Evolutionary conservation across 2,797 vertebrate species (phyloP), one percentile per base, ranked within the genome.

Genomic region (Coreius guichenoti): DNA sequence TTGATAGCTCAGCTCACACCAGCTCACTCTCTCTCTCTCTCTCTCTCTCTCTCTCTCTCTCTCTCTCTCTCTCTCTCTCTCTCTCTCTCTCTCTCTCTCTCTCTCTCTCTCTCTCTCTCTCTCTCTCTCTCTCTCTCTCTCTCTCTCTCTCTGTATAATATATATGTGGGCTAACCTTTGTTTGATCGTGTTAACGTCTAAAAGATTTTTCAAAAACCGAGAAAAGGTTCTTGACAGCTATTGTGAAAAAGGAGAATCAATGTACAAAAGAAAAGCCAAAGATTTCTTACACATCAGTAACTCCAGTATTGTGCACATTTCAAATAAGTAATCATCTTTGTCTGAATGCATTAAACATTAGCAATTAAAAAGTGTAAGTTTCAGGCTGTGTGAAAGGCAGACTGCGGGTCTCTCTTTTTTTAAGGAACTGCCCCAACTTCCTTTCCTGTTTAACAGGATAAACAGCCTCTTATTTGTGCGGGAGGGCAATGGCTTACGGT

Each of bases 101-200:
- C 65, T 36, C n/a, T 82, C 79, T 39, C 39, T 8, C 39, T 80
- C 33, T 88, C 43, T 82, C 85, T 84, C 76, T 81, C 65, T 36
- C n/a, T n/a, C n/a, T n/a, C n/a, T n/a, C 88, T 87, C 58, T 0
- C 83, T 90, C 90, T 91, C 47, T 82, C 79, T 39, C 39, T 8
- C 39, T 80, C 33, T 88, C 43, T 82, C 85, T 84, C 76, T 81
- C 65, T 36, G 68, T 82, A 65, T 26, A 78, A 65, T 81, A 21
- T 70, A 54, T 80, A 85, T 80, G 67, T 73, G 68, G 77, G 77
- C 76, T 88, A 84, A 94, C 94, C 94, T 94, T 93, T 92, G 81
- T 92, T 87, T 93, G 92, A 94, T 94, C 90, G 85, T 91, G 91
- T 91, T 90, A 90, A 89, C 89, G 89, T 91, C 92, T 93, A 89